Evolutionary conservation across 2,113 vertebrate genomes (phyloP).

Genomic region (Vulpes vulpes): DNA sequence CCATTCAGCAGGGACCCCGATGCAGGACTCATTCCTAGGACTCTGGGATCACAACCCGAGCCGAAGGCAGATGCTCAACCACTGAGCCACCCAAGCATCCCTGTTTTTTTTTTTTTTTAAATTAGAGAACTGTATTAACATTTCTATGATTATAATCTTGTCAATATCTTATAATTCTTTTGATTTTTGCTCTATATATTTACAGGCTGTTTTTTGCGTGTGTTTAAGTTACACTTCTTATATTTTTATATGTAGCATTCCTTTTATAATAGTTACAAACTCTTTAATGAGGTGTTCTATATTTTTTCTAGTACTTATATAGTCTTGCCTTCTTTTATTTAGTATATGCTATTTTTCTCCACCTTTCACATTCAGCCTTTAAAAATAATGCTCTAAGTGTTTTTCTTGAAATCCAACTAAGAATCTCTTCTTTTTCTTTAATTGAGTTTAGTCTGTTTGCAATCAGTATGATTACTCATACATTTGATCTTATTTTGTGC

Average conservation of each 20-base stretch:
- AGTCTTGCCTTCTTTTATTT: background rate
- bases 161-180: background rate
- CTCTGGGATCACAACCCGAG: too few relatives aligned
- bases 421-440: background rate
- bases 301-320: background rate
- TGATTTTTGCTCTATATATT: background rate
- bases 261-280: background rate
- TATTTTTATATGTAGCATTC: background rate
- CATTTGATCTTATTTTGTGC: background rate
- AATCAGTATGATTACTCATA: too few relatives aligned
- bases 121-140: background rate
- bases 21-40: too few relatives aligned
- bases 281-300: background rate
- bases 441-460: background rate
- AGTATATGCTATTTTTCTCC: background rate
- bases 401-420: background rate
- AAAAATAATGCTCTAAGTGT: background rate
- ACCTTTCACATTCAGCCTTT: background rate
- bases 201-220: background rate
- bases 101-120: background rate
- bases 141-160: background rate
- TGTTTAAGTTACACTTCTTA: background rate
- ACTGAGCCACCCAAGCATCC: too few relatives aligned
- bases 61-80: too few relatives aligned
- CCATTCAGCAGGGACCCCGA: too few relatives aligned